Evolutionary conservation across 2,888 invertebrate genomes (phyloP).

Genomic region (Hypolimnas misippus): DNA sequence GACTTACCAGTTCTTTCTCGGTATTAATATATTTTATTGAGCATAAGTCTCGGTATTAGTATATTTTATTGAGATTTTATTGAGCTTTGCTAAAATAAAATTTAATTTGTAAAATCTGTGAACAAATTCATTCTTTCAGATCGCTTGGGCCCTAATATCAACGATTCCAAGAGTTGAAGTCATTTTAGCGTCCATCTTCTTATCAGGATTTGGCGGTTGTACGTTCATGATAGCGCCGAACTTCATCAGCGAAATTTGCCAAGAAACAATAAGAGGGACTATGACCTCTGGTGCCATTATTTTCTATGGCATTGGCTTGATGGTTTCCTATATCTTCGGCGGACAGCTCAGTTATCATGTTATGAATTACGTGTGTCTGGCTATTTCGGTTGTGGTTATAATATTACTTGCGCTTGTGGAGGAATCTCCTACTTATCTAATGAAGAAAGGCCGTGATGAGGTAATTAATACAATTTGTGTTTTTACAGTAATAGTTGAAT

Average conservation of each 20-base stretch:
- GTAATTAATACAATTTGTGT: no score
- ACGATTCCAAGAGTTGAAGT: slow-evolving; percentile 56
- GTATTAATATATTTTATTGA: no score
- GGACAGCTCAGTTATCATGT: slow-evolving; percentile 56
- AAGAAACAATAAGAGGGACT: slow-evolving; percentile 51
- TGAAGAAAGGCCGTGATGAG: slow-evolving; percentile 51
- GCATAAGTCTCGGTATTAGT: no score
- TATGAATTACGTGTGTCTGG: slow-evolving; percentile 58
- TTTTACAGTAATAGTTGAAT: no score
- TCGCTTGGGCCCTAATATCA: slow-evolving; percentile 61
- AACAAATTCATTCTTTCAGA: no score
- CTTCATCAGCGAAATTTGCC: slow-evolving; percentile 52
- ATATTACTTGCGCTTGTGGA: slow-evolving; percentile 52
- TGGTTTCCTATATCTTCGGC: slow-evolving; percentile 57
- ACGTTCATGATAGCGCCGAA: slow-evolving; percentile 56
- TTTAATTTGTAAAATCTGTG: no score
- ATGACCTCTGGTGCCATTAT: slow-evolving; percentile 50
- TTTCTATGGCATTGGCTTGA: slow-evolving; percentile 49
- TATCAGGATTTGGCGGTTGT: slow-evolving; percentile 60
- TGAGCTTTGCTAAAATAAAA: no score
- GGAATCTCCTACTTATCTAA: slow-evolving; percentile 55
- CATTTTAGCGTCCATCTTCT: slow-evolving; percentile 55
- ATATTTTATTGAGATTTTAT: no score
- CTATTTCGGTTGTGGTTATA: slow-evolving; percentile 50
- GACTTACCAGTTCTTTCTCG: no score